Percentiles rank a stretch among this genome's conserved stretches.
phyloP scores from a whole-genome alignment of 2,888 invertebrate genomes.

The Drosophila macrospina region DNA sequence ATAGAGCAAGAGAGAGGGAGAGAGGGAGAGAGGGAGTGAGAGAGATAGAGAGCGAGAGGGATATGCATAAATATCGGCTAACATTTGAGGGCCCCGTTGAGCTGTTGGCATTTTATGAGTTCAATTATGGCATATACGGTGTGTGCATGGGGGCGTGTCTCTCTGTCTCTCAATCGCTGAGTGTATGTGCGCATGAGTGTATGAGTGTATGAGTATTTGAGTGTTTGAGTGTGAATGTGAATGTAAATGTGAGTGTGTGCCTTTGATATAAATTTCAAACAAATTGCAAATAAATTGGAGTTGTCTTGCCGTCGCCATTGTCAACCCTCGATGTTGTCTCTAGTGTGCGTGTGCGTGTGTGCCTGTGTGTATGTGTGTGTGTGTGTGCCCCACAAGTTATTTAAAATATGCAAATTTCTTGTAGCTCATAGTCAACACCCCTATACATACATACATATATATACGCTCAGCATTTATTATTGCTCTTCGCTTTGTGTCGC shows the following conservation, averaged over 20 bases:
- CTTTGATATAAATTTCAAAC: conserved; percentile 78
- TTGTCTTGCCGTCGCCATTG: conserved; percentile 67
- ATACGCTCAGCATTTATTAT: conserved; percentile 55
- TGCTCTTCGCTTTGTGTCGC: conserved; percentile 64
- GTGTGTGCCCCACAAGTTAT: conserved; percentile 74
- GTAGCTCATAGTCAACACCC: conserved; percentile 48
- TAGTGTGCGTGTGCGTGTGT: conserved; percentile 19
- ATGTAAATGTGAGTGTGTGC: conserved; percentile 34
- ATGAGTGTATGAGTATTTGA: too few species aligned
- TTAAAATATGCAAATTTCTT: conserved; percentile 76
- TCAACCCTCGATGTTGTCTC: conserved; percentile 57
- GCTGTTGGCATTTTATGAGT: conserved; percentile 75
- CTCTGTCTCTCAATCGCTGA: conserved; percentile 8
- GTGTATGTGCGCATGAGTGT: conserved; percentile 10
- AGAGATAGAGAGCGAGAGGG: too few species aligned
- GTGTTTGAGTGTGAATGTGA: conserved; percentile 18
- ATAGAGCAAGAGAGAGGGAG: too few species aligned
- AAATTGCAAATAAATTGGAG: conserved; percentile 81
- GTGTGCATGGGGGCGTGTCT: conserved; percentile 17
- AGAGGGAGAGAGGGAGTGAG: too few species aligned
- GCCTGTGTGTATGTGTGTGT: too few species aligned
- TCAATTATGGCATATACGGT: conserved; percentile 61
- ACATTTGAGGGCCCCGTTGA: conserved; percentile 37
- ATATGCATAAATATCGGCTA: conserved; percentile 56
- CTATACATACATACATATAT: conserved; percentile 14